Evolutionary conservation across 2,113 vertebrate genomes (phyloP), one percentile per base, ranked within the genome.

Genomic region (Smithornis capensis): DNA sequence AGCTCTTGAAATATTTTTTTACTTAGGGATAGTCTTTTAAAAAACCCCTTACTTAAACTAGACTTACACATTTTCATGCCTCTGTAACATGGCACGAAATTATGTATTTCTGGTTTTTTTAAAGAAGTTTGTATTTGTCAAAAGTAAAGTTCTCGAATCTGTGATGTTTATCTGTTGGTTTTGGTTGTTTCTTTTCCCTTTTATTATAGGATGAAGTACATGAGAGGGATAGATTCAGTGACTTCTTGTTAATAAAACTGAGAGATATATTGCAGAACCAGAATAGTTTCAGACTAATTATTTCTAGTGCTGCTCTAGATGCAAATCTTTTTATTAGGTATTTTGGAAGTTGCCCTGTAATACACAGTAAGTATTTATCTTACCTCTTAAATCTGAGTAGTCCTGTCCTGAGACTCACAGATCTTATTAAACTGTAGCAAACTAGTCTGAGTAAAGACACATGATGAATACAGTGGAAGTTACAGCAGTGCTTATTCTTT

Each of bases 221-320:
- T 42, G 99, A 99, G 97, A 98, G 99, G 14, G 99, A 99, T 93
- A 98, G 99, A 52, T 98, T 99, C 95, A 99, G 98, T 40, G 99
- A 99, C 97, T 99, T 99, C 97, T 98, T 99, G 91, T 97, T 99
- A 92, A 99, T 98, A 29, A 99, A 99, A 96, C 96, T 99, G 93
- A 98, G 98, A 87, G 99, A 99, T 68, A 87, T 99, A 44, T 96
- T 99, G 77, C 98, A 98, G 89, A 98, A 97, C n/a, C 98, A 99
- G 33, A 88, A 97, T 37, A 90, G 98, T 75, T 94, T 99, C 79
- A 99, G 98, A 90, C 96, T 99, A 52, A 98, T 99, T 96, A 98
- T 99, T 87, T 99, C 99, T 89, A 99, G 99, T 96, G 99, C 99
- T 59, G 98, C 99, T 60, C 95, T 99, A 70, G 99, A 99, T 95